Conservation (phyloP, 2,888 invertebrate genomes). For the Lasioglossum figueresi region DNA sequence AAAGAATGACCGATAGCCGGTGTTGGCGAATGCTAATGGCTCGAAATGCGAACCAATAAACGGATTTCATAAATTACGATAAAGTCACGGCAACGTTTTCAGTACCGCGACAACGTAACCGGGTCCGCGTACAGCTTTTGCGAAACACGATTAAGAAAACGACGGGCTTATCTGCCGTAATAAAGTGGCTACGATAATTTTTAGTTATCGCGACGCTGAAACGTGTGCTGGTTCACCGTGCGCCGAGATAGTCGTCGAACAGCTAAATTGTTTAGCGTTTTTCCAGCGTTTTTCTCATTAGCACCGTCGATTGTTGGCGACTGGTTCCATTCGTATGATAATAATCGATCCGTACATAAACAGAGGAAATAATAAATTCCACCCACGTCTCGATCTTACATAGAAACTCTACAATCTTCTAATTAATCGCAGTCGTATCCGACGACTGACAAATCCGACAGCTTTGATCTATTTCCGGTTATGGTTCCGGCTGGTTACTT, state of each 20-base stretch:
- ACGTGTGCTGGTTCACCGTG: conserved; percentile 2
- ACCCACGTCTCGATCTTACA: background rate
- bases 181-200: conserved; percentile 61
- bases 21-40: background rate
- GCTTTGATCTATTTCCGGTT: conserved; percentile 68
- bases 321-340: background rate
- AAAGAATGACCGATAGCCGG: conserved; percentile 13
- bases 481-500: conserved; percentile 66
- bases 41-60: conserved; percentile 23
- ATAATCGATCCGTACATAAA: background rate
- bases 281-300: conserved; percentile 36
- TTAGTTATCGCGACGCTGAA: conserved; percentile 48
- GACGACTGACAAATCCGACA: conserved; percentile 72
- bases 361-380: background rate
- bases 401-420: conserved; percentile 43
- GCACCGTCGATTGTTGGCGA: conserved; percentile 8
- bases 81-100: conserved; percentile 30
- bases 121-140: conserved; percentile 34
- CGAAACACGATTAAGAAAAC: conserved; percentile 59
- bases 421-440: conserved; percentile 58
- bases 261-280: conserved; percentile 35
- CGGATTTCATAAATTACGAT: conserved; percentile 53
- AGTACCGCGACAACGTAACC: conserved; percentile 14
- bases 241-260: conserved; percentile 29
- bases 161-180: conserved; percentile 49